These are phyloP conservation scores for Quadroppia sp. DNA, from an alignment of 2,888 invertebrate species.

Conservation along the genomic window DNA sequence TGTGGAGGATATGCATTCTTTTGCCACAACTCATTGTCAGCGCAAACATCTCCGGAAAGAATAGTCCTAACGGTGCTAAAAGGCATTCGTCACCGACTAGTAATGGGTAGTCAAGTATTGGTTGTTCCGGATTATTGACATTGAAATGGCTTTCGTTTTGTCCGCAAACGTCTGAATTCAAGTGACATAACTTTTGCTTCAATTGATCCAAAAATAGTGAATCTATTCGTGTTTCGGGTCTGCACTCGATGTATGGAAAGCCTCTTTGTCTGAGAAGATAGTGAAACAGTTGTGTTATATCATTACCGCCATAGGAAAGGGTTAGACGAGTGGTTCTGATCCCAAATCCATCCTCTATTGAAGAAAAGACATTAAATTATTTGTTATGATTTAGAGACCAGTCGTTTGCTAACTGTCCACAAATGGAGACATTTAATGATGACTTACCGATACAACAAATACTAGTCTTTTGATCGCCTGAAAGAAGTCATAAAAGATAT, in stretches of 20 bases:
- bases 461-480: slow-evolving; percentile 83
- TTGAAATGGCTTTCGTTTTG: slow-evolving; percentile 60
- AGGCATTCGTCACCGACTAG: slow-evolving; percentile 87
- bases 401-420: too few species aligned
- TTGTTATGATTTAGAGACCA: too few species aligned
- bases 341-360: slow-evolving; percentile 81
- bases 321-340: slow-evolving; percentile 73
- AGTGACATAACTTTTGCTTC: slow-evolving; percentile 85
- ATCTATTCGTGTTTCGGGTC: slow-evolving; percentile 68
- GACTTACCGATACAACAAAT: slow-evolving; percentile 75
- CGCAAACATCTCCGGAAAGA: slow-evolving; percentile 77
- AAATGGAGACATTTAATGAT: too few species aligned
- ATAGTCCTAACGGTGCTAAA: slow-evolving; percentile 80
- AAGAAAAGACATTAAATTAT: too few species aligned
- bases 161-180: slow-evolving; percentile 82
- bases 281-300: slow-evolving; percentile 81
- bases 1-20: slow-evolving; percentile 58
- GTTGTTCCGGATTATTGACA: slow-evolving; percentile 51
- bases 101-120: slow-evolving; percentile 50
- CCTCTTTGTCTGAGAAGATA: slow-evolving; percentile 84
- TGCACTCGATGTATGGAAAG: slow-evolving; percentile 71
- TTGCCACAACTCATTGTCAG: slow-evolving; percentile 67
- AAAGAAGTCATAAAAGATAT: too few species aligned
- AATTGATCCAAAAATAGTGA: slow-evolving; percentile 71
- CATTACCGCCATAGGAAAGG: slow-evolving; percentile 78